Conservation (phyloP, 1,140 invertebrate species). For the Ips typographus region DNA sequence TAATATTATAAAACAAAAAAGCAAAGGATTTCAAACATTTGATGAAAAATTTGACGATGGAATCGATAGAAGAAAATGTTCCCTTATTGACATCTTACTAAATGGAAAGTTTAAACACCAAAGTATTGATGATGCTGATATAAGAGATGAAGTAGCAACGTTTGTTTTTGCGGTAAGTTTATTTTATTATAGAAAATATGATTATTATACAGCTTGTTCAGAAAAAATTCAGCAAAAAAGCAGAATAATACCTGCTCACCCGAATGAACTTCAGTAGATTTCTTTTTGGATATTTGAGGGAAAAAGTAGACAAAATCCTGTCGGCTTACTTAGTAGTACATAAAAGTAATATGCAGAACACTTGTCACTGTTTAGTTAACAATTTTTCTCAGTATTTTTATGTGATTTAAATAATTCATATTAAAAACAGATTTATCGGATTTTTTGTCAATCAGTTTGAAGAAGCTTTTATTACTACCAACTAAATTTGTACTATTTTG, state of each 20-base stretch:
- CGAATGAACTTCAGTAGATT: neutral
- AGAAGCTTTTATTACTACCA: no score
- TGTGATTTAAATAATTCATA: no score
- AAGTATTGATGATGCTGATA: conserved; percentile 61
- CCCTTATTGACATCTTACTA: conserved; percentile 80
- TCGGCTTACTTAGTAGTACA: no score
- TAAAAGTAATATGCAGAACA: no score
- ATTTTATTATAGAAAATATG: neutral
- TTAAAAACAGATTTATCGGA: no score
- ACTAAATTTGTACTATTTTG: no score
- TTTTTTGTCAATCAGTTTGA: no score
- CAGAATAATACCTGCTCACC: no score
- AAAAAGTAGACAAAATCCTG: neutral
- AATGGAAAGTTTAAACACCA: conserved; percentile 57
- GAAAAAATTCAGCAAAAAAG: no score
- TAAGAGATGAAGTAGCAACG: conserved; percentile 81
- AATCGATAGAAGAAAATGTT: conserved; percentile 61
- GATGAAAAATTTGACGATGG: conserved; percentile 5
- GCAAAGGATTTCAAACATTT: conserved; percentile 23
- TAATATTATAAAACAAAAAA: conserved; percentile 50
- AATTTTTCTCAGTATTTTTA: no score
- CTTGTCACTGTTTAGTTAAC: no score
- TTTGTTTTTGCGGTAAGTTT: conserved; percentile 70
- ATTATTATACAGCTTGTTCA: conserved; percentile 40
- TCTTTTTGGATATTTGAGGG: conserved; percentile 42